A percentile compares a stretch with the other conserved stretches of the same genome.
Conservation (phyloP, 2,797 vertebrate species). For the Cyprinodon diabolis region DNA sequence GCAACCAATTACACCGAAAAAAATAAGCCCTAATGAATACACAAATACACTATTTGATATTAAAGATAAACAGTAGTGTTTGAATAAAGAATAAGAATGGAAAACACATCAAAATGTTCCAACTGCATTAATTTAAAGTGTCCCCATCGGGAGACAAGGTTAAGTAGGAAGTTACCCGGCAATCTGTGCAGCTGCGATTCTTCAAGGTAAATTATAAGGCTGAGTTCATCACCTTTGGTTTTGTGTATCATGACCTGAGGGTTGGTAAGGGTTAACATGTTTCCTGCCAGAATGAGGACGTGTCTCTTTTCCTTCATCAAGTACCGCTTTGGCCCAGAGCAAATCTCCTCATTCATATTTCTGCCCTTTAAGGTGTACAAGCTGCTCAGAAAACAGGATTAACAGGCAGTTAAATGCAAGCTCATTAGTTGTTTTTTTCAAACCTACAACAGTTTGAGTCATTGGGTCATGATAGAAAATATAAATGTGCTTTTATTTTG, state of each 20-base stretch:
- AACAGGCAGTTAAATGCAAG: conserved; percentile 48
- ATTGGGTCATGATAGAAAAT: conserved; percentile 1
- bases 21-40: too few species aligned
- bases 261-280: conserved; percentile 66
- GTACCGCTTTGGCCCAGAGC: conserved; percentile 64
- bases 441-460: conserved; percentile 13
- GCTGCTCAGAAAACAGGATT: conserved; percentile 57
- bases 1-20: too few species aligned
- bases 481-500: conserved; percentile 33
- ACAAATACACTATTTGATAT: too few species aligned
- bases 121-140: conserved; percentile 19
- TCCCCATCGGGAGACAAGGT: conserved; percentile 64
- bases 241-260: conserved; percentile 72
- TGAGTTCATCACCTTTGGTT: conserved; percentile 62
- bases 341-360: conserved; percentile 56
- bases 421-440: conserved; percentile 9
- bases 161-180: conserved; percentile 41
- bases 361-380: conserved; percentile 63
- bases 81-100: background rate
- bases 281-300: conserved; percentile 63
- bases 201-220: conserved; percentile 58
- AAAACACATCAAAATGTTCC: conserved; percentile 3
- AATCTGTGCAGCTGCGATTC: conserved; percentile 51
- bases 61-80: background rate
- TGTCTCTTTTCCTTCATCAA: conserved; percentile 72